Conservation (phyloP, 2,888 invertebrate genomes). For the Caenorhabditis auriculariae region DNA sequence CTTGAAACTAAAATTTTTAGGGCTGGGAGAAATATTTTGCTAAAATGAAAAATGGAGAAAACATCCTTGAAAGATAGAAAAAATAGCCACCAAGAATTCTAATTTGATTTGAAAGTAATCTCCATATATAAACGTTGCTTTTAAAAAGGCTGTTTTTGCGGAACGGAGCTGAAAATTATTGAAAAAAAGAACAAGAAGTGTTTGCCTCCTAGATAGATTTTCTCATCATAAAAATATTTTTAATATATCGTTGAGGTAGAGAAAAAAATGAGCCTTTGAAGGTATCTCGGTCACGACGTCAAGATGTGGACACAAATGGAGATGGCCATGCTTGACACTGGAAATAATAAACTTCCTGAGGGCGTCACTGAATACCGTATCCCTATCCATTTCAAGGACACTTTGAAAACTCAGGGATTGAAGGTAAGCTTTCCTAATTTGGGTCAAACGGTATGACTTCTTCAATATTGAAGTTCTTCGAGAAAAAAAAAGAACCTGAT, state of each 20-base stretch:
- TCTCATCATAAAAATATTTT: neutral
- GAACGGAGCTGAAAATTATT: too few relatives aligned
- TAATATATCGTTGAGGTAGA: constrained; percentile 8
- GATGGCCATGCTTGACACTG: constrained; percentile 51
- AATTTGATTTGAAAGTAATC: too few relatives aligned
- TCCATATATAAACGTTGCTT: too few relatives aligned
- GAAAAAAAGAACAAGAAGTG: too few relatives aligned
- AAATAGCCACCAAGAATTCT: too few relatives aligned
- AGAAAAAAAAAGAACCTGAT: too few relatives aligned
- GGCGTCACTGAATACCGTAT: constrained; percentile 46
- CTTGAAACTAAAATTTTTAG: neutral
- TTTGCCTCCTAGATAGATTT: neutral
- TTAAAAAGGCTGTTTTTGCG: too few relatives aligned
- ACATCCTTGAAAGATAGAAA: neutral
- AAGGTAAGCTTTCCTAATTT: constrained; percentile 35
- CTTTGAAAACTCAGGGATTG: constrained; percentile 55
- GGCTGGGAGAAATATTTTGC: neutral
- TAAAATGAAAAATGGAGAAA: neutral
- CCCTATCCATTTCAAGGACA: constrained; percentile 57
- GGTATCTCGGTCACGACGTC: constrained; percentile 52
- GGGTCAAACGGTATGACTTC: neutral
- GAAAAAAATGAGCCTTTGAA: too few relatives aligned
- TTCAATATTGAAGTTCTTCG: neutral
- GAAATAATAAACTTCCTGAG: constrained; percentile 41
- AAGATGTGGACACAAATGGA: constrained; percentile 60